These are phyloP conservation scores for Melanostoma mellinum DNA, from an alignment of 2,888 invertebrate species.

Conservation along the genomic window DNA sequence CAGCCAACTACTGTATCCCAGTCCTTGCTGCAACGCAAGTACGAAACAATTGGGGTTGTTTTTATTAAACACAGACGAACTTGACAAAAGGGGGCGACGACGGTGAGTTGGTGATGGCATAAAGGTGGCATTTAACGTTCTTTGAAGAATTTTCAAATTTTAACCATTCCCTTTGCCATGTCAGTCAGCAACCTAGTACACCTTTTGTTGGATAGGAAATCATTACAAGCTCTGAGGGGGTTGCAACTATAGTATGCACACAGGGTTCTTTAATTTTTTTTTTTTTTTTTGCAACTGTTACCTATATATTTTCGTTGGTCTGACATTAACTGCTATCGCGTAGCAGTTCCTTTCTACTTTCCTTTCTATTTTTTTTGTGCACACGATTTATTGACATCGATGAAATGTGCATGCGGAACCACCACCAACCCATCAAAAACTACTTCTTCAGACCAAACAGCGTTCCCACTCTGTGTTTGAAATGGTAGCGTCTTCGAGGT, in stretches of 20 bases:
- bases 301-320: slow-evolving; percentile 69
- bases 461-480: slow-evolving; percentile 3
- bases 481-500: too few relatives aligned
- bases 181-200: slow-evolving; percentile 31
- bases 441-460: background rate
- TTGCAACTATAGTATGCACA: slow-evolving; percentile 44
- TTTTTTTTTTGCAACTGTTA: slow-evolving; percentile 55
- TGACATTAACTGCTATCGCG: slow-evolving; percentile 73
- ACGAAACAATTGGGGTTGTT: slow-evolving; percentile 50
- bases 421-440: slow-evolving; percentile 32
- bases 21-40: slow-evolving; percentile 5
- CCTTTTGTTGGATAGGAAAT: slow-evolving; percentile 62
- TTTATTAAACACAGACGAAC: slow-evolving; percentile 15
- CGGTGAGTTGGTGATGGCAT: slow-evolving; percentile 26
- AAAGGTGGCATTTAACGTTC: slow-evolving; percentile 64
- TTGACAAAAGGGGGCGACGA: slow-evolving; percentile 7
- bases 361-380: slow-evolving; percentile 31
- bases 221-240: slow-evolving; percentile 53
- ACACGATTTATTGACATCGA: slow-evolving; percentile 71
- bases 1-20: slow-evolving; percentile 28
- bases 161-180: slow-evolving; percentile 20
- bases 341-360: slow-evolving; percentile 63
- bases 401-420: slow-evolving; percentile 73
- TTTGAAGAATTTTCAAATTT: slow-evolving; percentile 58
- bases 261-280: slow-evolving; percentile 26